phyloP scores from a whole-genome alignment of 2,888 invertebrate species.

The Nasonovia ribisnigri region DNA sequence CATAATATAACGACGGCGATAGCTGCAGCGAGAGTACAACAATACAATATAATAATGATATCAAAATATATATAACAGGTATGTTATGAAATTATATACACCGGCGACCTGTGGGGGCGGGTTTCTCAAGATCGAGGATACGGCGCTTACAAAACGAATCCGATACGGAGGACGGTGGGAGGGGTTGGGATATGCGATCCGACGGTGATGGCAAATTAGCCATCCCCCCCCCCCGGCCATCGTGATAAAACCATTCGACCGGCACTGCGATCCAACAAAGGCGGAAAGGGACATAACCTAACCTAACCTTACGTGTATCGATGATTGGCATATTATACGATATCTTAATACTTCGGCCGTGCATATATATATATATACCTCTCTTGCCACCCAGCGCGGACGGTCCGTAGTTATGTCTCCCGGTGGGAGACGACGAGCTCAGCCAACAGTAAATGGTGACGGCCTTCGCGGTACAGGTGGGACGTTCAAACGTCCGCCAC shows the following conservation, averaged over 20 bases:
- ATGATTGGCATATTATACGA: background rate
- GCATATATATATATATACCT: conserved; percentile 66
- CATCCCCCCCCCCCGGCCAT: too few species aligned
- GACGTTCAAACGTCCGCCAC: background rate
- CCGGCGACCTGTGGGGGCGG: too few species aligned
- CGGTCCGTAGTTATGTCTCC: conserved; percentile 69
- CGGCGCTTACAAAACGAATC: too few species aligned
- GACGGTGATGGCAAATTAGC: too few species aligned
- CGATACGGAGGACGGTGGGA: too few species aligned
- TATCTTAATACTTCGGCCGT: background rate
- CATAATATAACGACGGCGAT: background rate
- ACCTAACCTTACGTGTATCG: too few species aligned
- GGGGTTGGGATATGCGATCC: too few species aligned
- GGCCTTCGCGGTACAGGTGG: conserved; percentile 65
- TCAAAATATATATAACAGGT: too few species aligned
- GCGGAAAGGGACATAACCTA: background rate
- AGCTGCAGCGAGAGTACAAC: background rate
- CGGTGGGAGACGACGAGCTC: conserved; percentile 69
- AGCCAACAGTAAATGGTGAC: conserved; percentile 70
- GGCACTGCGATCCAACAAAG: too few species aligned
- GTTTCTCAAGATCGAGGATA: too few species aligned
- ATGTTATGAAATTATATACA: too few species aligned
- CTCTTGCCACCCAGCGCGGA: conserved; percentile 69
- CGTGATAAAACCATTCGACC: too few species aligned
- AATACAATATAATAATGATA: background rate